Percentiles rank a stretch among this genome's conserved stretches.
Conservation (phyloP, 2,113 vertebrate species). For the Elaphurus davidianus region DNA sequence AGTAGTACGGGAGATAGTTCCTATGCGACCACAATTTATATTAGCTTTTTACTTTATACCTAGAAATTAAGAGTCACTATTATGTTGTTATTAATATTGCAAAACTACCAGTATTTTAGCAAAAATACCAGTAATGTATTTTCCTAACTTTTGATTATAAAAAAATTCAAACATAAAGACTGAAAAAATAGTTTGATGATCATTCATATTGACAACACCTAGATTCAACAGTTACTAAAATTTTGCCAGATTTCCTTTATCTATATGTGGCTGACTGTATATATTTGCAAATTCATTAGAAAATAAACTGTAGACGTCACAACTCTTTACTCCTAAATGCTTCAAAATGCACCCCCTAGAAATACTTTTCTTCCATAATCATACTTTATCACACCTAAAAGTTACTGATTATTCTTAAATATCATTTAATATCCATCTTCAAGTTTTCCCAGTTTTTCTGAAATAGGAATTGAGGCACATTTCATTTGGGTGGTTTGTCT, state of each 20-base stretch:
- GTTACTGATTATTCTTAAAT: background rate
- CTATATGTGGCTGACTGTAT: background rate
- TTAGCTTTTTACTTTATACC: background rate
- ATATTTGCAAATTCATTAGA: slow-evolving; percentile 4
- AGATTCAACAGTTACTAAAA: background rate
- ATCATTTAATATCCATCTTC: background rate
- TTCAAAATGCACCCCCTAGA: background rate
- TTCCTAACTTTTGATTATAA: background rate
- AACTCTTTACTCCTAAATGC: background rate
- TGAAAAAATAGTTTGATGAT: background rate
- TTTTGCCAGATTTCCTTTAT: background rate
- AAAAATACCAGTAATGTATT: background rate
- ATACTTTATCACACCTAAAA: background rate
- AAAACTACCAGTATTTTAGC: background rate
- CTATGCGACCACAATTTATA: background rate
- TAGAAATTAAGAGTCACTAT: slow-evolving; percentile 5
- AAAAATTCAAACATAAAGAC: background rate
- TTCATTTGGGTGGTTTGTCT: background rate
- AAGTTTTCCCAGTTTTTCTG: background rate
- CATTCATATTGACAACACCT: background rate
- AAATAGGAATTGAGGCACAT: background rate
- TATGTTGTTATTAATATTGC: background rate
- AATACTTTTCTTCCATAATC: background rate
- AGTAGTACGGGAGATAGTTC: background rate
- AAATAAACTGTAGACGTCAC: background rate